Evolutionary conservation across 2,797 vertebrate species (phyloP), one percentile per base, ranked within the genome.

Genomic region (Propithecus deckenii): DNA sequence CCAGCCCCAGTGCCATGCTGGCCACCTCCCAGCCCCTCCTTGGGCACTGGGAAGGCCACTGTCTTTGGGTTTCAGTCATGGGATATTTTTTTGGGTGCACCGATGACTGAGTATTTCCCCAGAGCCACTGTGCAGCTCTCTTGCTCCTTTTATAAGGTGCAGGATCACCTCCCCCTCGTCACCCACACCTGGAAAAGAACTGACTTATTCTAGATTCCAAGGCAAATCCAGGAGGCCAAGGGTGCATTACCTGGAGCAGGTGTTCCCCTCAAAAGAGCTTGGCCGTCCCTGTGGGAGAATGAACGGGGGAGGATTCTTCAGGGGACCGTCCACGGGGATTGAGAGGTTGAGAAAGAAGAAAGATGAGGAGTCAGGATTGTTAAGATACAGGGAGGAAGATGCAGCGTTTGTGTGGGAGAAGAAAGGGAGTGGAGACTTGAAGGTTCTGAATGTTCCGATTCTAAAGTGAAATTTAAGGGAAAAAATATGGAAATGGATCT

Each of bases 1-100:
- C 0, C 8, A 30, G 41, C 25, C 86, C 88, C 2, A 0, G 67
- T 0, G 3, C 85, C 35, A 15, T 0, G 5, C 0, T 0, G 1
- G 1, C 6, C 0, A 2, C 0, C 12, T 0, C 0, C 18, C 30
- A 5, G 15, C 7, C 0, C 1, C 50, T 32, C 74, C 69, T 0
- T 0, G 65, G 69, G 46, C 30, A 1, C 69, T 25, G 4, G 72
- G 55, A 38, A 57, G 43, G 67, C 89, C 76, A 12, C 35, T 8
- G 7, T 78, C 52, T 22, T 72, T 7, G 46, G 43, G 28, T 20
- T 63, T 38, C 15, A 74, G 78, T 57, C 81, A 13, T 32, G 20
- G 61, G 79, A 15, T 48, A 1, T 79, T 63, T 87, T 76, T 12
- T 32, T 35, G 87, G 81, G 18, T 71, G 32, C 8, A 2, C 2